phyloP scores from a whole-genome alignment of 2,113 vertebrate genomes.

The Paratilapia polleni region DNA sequence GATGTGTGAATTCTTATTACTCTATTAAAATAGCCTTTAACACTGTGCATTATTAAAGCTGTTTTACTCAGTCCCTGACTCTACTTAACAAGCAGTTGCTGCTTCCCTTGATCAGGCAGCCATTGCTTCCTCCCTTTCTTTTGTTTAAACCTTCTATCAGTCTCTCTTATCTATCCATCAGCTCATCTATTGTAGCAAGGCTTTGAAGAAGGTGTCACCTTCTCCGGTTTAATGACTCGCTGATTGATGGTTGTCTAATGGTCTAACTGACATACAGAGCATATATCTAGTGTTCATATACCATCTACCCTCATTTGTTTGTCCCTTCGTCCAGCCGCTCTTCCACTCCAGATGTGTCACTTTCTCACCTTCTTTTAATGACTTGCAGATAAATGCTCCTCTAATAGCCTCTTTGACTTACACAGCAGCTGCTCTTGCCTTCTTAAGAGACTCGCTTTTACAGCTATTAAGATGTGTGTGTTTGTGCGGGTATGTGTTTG shows the following conservation, averaged over 20 bases:
- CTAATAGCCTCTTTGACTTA: conserved; percentile 68
- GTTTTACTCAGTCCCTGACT: conserved; percentile 20
- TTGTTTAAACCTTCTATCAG: conserved; percentile 39
- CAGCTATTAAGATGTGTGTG: conserved; percentile 25
- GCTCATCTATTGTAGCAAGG: conserved; percentile 25
- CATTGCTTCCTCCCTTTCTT: background rate
- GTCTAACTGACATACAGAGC: conserved; percentile 51
- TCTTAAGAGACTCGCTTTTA: conserved; percentile 54
- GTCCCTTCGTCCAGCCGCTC: conserved; percentile 43
- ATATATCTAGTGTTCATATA: conserved; percentile 46
- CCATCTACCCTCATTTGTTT: conserved; percentile 41
- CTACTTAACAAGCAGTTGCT: conserved; percentile 8
- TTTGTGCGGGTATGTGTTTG: background rate
- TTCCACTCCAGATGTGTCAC: conserved; percentile 52
- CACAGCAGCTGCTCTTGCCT: conserved; percentile 59
- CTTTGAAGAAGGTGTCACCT: conserved; percentile 53
- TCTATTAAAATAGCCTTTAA: conserved; percentile 31
- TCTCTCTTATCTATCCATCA: conserved; percentile 52
- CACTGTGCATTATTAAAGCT: background rate
- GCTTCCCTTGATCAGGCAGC: background rate
- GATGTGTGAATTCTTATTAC: conserved; percentile 31
- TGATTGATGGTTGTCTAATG: conserved; percentile 62
- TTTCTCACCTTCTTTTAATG: conserved; percentile 66
- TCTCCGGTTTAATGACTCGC: conserved; percentile 47
- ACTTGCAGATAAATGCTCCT: conserved; percentile 63